These are phyloP conservation scores for Sebastes flavidus DNA, from an alignment of 2,797 vertebrate species.

Conservation along the genomic window DNA sequence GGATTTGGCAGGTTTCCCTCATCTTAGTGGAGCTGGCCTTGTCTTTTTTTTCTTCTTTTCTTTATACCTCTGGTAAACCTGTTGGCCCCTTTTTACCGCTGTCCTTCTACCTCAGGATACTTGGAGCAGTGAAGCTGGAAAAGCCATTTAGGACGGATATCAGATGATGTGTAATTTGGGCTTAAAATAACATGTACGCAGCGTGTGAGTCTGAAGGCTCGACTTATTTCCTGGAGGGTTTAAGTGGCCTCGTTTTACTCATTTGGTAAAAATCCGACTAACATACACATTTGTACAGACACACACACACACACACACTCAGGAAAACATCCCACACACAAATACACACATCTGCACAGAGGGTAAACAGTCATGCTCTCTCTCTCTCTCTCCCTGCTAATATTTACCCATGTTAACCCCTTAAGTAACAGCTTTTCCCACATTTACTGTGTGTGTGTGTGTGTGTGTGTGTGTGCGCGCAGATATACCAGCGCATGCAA, in stretches of 20 bases:
- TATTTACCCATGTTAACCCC: conserved; percentile 46
- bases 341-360: conserved; percentile 52
- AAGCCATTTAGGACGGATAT: conserved; percentile 67
- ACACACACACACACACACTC: conserved; percentile 12
- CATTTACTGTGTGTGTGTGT: not conserved
- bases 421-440: conserved; percentile 29
- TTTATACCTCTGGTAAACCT: conserved; percentile 46
- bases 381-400: conserved; percentile 27
- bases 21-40: conserved; percentile 26
- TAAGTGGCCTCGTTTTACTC: conserved; percentile 55
- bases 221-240: conserved; percentile 55
- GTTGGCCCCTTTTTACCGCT: conserved; percentile 48
- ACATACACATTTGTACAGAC: conserved; percentile 41
- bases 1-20: conserved; percentile 58
- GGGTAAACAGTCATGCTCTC: conserved; percentile 47
- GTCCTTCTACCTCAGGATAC: conserved; percentile 45
- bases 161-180: conserved; percentile 64
- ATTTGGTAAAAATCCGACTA: conserved; percentile 46
- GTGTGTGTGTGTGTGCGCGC: not conserved
- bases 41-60: conserved; percentile 19
- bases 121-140: conserved; percentile 56
- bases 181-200: conserved; percentile 60
- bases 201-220: conserved; percentile 38
- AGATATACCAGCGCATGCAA: not conserved
- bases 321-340: conserved; percentile 36